Conservation (phyloP, 2,888 invertebrate genomes). For the Callimorpha dominula region DNA sequence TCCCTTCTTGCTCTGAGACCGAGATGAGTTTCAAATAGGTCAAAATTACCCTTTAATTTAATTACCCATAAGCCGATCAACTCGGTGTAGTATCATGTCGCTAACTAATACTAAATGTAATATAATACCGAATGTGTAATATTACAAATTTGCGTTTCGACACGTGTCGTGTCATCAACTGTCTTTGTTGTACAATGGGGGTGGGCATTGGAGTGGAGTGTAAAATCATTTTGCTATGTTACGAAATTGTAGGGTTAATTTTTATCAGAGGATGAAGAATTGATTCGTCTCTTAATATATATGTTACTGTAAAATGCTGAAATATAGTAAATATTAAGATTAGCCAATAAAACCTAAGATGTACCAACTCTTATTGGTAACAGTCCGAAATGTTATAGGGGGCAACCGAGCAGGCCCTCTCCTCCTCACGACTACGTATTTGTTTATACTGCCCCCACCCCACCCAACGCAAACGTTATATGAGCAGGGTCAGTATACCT, state of each 20-base stretch:
- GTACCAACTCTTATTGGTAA: too few relatives aligned
- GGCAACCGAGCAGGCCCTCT: too few relatives aligned
- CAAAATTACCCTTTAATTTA: constrained; percentile 19
- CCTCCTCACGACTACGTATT: too few relatives aligned
- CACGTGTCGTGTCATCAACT: constrained; percentile 61
- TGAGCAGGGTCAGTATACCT: too few relatives aligned
- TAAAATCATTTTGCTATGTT: constrained; percentile 18
- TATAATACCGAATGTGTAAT: constrained; percentile 18
- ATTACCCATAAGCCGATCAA: constrained; percentile 13
- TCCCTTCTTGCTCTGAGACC: background rate
- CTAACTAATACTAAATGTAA: constrained; percentile 18
- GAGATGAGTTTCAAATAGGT: constrained; percentile 5
- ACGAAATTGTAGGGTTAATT: constrained; percentile 14
- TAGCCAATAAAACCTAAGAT: too few relatives aligned
- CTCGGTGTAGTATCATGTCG: constrained; percentile 20
- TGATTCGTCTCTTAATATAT: background rate
- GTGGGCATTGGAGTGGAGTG: constrained; percentile 29
- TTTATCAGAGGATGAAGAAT: constrained; percentile 1
- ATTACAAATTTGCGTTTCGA: constrained; percentile 19
- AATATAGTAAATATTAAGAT: too few relatives aligned
- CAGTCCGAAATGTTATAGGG: too few relatives aligned
- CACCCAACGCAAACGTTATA: too few relatives aligned
- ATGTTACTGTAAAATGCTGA: background rate
- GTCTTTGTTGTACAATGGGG: constrained; percentile 61
- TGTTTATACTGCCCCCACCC: too few relatives aligned